Base-by-base conservation (phyloP, 2,113 vertebrate species). In the Podilymbus podiceps region DNA sequence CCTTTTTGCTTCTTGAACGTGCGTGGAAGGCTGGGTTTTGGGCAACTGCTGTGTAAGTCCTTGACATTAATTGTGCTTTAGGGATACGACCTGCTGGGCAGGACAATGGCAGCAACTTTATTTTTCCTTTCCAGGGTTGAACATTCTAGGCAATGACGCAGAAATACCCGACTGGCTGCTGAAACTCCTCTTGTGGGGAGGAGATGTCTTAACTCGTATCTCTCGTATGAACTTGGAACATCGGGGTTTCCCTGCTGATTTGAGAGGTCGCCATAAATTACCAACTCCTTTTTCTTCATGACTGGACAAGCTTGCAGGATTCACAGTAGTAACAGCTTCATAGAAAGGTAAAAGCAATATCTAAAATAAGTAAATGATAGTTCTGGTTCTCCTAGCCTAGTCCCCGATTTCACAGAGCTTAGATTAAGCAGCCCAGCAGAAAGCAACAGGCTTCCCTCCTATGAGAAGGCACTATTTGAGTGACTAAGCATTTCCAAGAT, bases 31-130 rank as follows among this genome's bases (percentile, higher is more conserved):
- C 58, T 79, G 28, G 2, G 75, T 59, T 94, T 94, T 56, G 67
- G 76, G 71, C 35, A 78, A 52, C 76, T 83, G 91, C 88, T 82
- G 74, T 89, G 94, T 67, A 44, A 80, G 96, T 97, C 98, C 98
- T 98, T 97, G 98, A 98, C 98, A 98, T 98, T 98, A 98, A 98
- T 97, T 95, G 97, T 97, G 90, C 95, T 98, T 97, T 69, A 96
- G 98, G 97, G 97, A 98, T 94, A 44, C 42, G 75, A 94, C 97
- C 96, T 91, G 92, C 95, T 98, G 98, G 96, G 96, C 97, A 97
- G 97, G 97, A 98, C 97, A 96, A 92, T 97, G 97, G 97, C 96
- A 98, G 96, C 94, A 98, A 92, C 96, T 96, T 97, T 89, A 96
- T 95, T 97, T 98, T 97, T 95, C 92, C 93, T 98, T 97, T 97